Base-by-base conservation (phyloP, 2,888 invertebrate species). In the Sinhomidia bicolor region DNA sequence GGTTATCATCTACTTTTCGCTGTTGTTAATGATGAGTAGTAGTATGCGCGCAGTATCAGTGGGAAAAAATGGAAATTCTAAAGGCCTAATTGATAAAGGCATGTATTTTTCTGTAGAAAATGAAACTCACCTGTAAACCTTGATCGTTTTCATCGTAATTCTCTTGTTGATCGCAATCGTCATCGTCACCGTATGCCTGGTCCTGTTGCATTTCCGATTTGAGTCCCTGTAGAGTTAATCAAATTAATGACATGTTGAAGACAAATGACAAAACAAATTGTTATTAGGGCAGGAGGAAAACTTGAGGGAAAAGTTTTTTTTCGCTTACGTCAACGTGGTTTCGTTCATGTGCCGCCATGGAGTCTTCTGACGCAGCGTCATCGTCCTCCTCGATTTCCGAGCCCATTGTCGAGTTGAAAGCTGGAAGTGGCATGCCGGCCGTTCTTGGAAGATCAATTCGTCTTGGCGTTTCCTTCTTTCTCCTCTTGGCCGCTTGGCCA, bases 381-480 rank as follows among this genome's bases (percentile, higher is more conserved):
- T 91, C 90, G 47, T 92, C 92, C 41, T 92, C 92, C 68, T 88
- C 85, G 2, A 82, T 78, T 82, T 89, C 86, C 32, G 89, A 86
- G 47, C 88, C 85, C 85, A 90, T 89, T 9, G 90, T 89, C 7
- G 92, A 90, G 78, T 89, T 90, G 80, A 89, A 91, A 41, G 83
- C 82, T 41, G 88, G 89, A 12, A 90, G 80, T n/a, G 89, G 89
- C 71, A 89, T 86, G 85, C 87, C 89, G 17, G 84, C 83, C 0
- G 90, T 89, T 51, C 91, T 65, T 9, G 91, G 91, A 83, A 91
- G 89, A 85, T 92, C 92, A 51, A 92, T 92, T n/a, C 92, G 57
- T 9, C 92, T 83, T 14, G 92, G 92, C 9, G 92, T 92, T 81
- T 92, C 92, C 91, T 92, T 92, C 92, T 92, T 92, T 78, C 92